phyloP scores from a whole-genome alignment of 1,140 invertebrate genomes.

The Zaprionus vittiger region DNA sequence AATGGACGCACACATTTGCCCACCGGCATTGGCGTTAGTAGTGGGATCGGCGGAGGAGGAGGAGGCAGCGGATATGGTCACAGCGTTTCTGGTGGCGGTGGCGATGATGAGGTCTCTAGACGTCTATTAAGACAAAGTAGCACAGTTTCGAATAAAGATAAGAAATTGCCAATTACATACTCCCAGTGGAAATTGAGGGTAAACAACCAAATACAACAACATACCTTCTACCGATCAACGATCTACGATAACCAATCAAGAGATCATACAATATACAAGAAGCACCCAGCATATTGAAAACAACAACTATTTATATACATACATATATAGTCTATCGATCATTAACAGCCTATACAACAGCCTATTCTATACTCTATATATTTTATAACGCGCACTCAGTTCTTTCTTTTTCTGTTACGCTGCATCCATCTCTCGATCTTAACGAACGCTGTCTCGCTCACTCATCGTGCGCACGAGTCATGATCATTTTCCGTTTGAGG shows the following conservation, averaged over 20 bases:
- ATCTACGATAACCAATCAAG: constrained; percentile 37
- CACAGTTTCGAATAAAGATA: constrained; percentile 83
- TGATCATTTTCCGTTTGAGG: constrained; percentile 21
- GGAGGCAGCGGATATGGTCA: constrained; percentile 7
- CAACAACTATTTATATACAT: not conserved
- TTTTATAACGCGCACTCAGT: constrained; percentile 8
- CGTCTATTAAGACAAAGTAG: constrained; percentile 83
- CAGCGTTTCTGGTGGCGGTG: constrained; percentile 24
- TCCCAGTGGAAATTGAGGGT: constrained; percentile 84
- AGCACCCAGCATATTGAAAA: constrained; percentile 6
- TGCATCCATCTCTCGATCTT: not conserved
- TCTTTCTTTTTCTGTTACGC: not conserved
- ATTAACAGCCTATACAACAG: constrained; percentile 16
- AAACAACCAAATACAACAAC: constrained; percentile 61
- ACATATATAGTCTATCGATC: constrained; percentile 13
- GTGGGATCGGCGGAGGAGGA: constrained; percentile 18
- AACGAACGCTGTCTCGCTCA: constrained; percentile 17
- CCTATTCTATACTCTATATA: not conserved
- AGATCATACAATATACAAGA: constrained; percentile 11
- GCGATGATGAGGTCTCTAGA: constrained; percentile 84
- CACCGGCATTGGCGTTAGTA: constrained; percentile 55
- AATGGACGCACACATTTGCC: constrained; percentile 73
- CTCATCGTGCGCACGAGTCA: constrained; percentile 24
- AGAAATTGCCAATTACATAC: constrained; percentile 85
- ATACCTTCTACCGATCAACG: constrained; percentile 25